Percentiles rank a stretch among this genome's conserved stretches.
Conservation (phyloP, 2,888 invertebrate genomes). For the Platycheirus rosarum region DNA sequence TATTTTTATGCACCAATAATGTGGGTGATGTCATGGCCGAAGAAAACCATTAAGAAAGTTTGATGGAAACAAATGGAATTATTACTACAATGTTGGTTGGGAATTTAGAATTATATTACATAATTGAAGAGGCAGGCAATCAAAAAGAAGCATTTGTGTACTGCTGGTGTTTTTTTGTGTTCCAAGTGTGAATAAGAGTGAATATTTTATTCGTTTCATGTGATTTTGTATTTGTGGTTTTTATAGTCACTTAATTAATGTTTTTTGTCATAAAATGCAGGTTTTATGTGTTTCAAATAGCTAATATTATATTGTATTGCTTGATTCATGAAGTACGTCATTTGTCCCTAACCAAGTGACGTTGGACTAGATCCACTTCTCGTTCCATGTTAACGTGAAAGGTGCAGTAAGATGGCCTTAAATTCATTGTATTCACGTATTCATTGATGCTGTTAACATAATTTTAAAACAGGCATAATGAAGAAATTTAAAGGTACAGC, state of each 20-base stretch:
- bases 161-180: slow-evolving; percentile 4
- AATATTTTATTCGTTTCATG: not conserved
- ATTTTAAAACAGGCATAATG: no score
- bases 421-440: no score
- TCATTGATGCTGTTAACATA: no score
- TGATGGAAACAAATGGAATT: slow-evolving; percentile 18
- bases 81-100: slow-evolving; percentile 11
- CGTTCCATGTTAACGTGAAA: no score
- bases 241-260: not conserved
- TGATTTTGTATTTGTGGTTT: not conserved
- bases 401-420: no score
- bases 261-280: not conserved
- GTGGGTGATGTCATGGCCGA: slow-evolving; percentile 56
- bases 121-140: slow-evolving; percentile 14
- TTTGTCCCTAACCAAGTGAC: no score
- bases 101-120: slow-evolving; percentile 36
- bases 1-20: not conserved
- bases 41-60: slow-evolving; percentile 20
- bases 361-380: no score
- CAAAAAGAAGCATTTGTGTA: not conserved
- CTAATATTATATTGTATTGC: not conserved
- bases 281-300: slow-evolving; percentile 8
- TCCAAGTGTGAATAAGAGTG: not conserved
- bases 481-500: no score
- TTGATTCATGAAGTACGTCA: not conserved